A percentile compares a stretch with the other conserved stretches of the same genome.
phyloP scores from a whole-genome alignment of 92 coral and sea anemone species.

The Nematostella vectensis region DNA sequence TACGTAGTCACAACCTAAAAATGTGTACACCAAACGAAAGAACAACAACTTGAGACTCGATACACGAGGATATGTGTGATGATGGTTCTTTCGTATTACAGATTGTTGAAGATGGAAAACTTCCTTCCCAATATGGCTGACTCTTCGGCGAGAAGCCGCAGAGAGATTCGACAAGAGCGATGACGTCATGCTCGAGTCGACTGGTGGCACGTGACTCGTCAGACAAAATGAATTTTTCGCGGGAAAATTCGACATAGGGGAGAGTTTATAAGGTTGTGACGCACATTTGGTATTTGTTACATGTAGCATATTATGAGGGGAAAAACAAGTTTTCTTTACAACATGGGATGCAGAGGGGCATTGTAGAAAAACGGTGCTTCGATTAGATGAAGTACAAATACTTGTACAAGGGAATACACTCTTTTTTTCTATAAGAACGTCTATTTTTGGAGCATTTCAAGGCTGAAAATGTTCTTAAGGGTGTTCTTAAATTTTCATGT shows the following conservation, averaged over 20 bases:
- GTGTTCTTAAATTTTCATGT: no score
- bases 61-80: constrained; percentile 21
- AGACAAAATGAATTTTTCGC: constrained; percentile 62
- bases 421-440: no score
- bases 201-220: constrained; percentile 71
- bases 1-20: constrained; percentile 38
- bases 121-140: constrained; percentile 88
- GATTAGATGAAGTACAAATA: no score
- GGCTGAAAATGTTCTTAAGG: no score
- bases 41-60: constrained; percentile 27
- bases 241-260: constrained; percentile 65
- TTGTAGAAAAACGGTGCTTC: no score
- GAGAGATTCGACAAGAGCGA: constrained; percentile 69
- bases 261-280: no score
- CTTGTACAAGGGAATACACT: no score
- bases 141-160: constrained; percentile 96
- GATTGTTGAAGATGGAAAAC: constrained; percentile 74
- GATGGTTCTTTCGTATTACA: constrained; percentile 61
- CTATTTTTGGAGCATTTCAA: no score
- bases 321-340: no score
- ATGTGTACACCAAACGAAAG: constrained; percentile 18
- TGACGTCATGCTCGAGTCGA: constrained; percentile 82
- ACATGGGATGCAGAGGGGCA: no score
- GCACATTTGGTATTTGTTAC: no score
- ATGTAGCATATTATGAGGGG: no score